Conservation (phyloP, 2,888 invertebrate species). For the Lathronympha strigana region DNA sequence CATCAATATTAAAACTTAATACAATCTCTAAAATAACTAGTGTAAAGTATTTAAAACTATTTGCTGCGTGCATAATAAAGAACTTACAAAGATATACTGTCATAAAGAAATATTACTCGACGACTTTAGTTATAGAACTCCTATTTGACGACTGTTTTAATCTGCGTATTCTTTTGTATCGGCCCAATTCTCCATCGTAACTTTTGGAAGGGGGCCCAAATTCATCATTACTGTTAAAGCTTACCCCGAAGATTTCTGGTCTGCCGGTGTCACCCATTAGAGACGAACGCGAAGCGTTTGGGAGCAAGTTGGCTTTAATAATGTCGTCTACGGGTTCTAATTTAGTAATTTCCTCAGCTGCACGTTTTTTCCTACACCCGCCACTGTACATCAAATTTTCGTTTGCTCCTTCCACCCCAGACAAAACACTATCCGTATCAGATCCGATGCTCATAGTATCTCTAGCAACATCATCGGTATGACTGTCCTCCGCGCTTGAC, state of each 20-base stretch:
- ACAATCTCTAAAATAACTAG: constrained; percentile 51
- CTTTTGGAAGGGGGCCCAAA: constrained; percentile 65
- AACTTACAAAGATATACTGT: constrained; percentile 44
- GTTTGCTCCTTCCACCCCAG: constrained; percentile 70
- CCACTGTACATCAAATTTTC: constrained; percentile 72
- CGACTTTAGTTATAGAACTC: constrained; percentile 17
- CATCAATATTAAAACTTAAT: constrained; percentile 60
- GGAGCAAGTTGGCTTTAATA: constrained; percentile 18
- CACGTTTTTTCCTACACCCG: constrained; percentile 60
- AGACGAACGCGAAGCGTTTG: constrained; percentile 46
- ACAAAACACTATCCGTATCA: constrained; percentile 70
- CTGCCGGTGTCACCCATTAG: constrained; percentile 5
- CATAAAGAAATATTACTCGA: background rate
- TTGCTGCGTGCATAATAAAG: constrained; percentile 44
- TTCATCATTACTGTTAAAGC: constrained; percentile 67
- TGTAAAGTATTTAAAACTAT: constrained; percentile 51
- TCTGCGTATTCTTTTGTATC: constrained; percentile 73
- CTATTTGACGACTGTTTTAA: constrained; percentile 58
- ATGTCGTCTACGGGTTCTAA: constrained; percentile 38
- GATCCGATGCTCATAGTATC: constrained; percentile 64
- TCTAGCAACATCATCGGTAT: constrained; percentile 50
- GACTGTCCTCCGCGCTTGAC: constrained; percentile 21
- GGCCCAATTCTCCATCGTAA: constrained; percentile 64
- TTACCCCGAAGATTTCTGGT: constrained; percentile 46
- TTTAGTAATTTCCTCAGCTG: constrained; percentile 46